Conservation (phyloP, 2,888 invertebrate genomes). For the Scaptomyza cyrtandrae region DNA sequence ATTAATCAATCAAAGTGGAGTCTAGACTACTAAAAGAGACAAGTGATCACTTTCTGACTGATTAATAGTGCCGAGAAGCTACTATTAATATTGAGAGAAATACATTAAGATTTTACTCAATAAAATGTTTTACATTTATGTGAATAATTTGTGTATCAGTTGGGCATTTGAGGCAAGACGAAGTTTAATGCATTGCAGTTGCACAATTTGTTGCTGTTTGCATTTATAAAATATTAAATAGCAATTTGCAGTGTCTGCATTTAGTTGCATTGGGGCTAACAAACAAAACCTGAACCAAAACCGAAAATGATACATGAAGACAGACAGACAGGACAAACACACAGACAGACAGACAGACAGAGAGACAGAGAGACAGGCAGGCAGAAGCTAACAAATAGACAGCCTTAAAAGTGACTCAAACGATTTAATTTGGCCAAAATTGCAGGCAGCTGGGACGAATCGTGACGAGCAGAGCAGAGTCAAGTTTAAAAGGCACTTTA, state of each 20-base stretch:
- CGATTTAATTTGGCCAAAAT: constrained; percentile 68
- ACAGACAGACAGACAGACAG: constrained; percentile 14
- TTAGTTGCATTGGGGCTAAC: constrained; percentile 47
- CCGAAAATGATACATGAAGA: constrained; percentile 21
- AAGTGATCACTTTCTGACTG: too few relatives aligned
- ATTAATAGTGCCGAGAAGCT: constrained; percentile 7
- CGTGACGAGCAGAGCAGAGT: constrained; percentile 1
- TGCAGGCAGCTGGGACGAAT: constrained; percentile 17
- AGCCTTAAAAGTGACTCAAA: constrained; percentile 50
- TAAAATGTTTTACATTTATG: constrained; percentile 48
- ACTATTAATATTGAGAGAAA: constrained; percentile 21
- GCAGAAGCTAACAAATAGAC: constrained; percentile 22
- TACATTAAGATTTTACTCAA: constrained; percentile 56
- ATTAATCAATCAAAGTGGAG: neutral
- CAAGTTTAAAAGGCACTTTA: constrained; percentile 59
- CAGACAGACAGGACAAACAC: constrained; percentile 12
- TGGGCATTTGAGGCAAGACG: constrained; percentile 23
- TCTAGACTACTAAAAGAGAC: neutral
- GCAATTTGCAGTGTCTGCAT: constrained; percentile 77
- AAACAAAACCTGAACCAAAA: constrained; percentile 47
- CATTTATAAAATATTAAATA: constrained; percentile 77
- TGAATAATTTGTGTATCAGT: constrained; percentile 19
- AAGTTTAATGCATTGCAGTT: constrained; percentile 51
- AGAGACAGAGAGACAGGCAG: constrained; percentile 11
- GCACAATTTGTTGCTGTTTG: constrained; percentile 79